Percentiles rank a stretch among this genome's conserved stretches.
Conservation (phyloP, 2,797 vertebrate species). For the Tachyglossus aculeatus region DNA sequence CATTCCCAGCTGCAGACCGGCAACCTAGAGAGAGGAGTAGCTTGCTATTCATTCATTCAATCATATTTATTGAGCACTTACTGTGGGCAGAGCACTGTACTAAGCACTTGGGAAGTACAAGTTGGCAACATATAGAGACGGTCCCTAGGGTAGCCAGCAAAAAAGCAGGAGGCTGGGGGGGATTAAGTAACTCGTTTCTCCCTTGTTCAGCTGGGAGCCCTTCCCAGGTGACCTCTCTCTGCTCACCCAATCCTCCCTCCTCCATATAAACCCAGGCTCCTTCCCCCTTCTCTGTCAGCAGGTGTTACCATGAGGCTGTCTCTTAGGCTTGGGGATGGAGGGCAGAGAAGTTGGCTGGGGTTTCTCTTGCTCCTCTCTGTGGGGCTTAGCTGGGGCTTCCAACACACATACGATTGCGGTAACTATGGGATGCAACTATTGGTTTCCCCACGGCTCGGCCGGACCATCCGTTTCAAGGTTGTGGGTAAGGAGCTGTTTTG, state of each 20-base stretch:
- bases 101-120: too few species aligned
- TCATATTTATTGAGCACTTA: neutral
- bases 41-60: neutral
- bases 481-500: slow-evolving; percentile 45
- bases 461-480: slow-evolving; percentile 49
- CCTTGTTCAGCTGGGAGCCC: too few species aligned
- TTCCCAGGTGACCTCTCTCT: slow-evolving; percentile 13
- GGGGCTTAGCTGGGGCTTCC: neutral
- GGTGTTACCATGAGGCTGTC: fast-evolving
- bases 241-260: neutral
- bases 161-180: too few species aligned
- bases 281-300: fast-evolving
- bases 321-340: fast-evolving
- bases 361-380: slow-evolving; percentile 9
- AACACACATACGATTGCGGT: slow-evolving; percentile 43
- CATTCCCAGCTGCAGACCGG: neutral
- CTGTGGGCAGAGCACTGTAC: too few species aligned
- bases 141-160: too few species aligned
- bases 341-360: neutral
- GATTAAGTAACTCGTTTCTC: too few species aligned
- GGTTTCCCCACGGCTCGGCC: neutral
- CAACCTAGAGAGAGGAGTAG: neutral
- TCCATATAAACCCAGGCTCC: neutral
- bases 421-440: slow-evolving; percentile 51
- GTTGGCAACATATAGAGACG: too few species aligned